Conservation (phyloP, 2,797 vertebrate species). For the Silurus lanzhouensis region DNA sequence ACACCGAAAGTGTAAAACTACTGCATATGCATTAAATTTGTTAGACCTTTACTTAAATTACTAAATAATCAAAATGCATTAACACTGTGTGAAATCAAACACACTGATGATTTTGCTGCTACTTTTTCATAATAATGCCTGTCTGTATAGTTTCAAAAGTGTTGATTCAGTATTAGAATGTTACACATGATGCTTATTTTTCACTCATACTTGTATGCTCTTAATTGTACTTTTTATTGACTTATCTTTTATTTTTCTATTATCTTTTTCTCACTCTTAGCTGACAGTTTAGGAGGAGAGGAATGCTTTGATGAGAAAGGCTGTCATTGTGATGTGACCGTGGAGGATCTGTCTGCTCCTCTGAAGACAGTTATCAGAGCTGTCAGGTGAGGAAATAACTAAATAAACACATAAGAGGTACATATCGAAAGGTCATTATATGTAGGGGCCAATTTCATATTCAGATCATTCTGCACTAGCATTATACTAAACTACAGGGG, state of each 20-base stretch:
- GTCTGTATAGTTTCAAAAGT: neutral
- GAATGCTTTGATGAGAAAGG: slow-evolving; percentile 91
- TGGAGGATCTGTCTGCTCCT: slow-evolving; percentile 92
- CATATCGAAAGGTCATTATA: neutral
- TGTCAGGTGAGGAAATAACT: slow-evolving; percentile 82
- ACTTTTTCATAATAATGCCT: neutral
- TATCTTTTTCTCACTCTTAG: slow-evolving; percentile 62
- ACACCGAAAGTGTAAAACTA: neutral
- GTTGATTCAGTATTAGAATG: neutral
- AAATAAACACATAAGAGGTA: neutral
- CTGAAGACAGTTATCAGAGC: slow-evolving; percentile 94
- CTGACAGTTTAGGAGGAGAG: slow-evolving; percentile 85
- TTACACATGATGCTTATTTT: neutral
- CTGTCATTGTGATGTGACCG: slow-evolving; percentile 93
- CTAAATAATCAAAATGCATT: neutral
- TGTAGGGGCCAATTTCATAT: neutral
- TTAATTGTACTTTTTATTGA: neutral
- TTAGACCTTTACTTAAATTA: neutral
- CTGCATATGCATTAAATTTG: neutral
- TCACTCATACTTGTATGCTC: neutral
- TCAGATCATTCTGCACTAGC: slow-evolving; percentile 1
- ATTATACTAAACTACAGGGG: neutral
- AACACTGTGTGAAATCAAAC: neutral
- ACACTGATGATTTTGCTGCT: neutral
- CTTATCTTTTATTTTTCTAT: neutral